Base-by-base conservation (phyloP, 1,140 invertebrate genomes). In the Riptortus pedestris region DNA sequence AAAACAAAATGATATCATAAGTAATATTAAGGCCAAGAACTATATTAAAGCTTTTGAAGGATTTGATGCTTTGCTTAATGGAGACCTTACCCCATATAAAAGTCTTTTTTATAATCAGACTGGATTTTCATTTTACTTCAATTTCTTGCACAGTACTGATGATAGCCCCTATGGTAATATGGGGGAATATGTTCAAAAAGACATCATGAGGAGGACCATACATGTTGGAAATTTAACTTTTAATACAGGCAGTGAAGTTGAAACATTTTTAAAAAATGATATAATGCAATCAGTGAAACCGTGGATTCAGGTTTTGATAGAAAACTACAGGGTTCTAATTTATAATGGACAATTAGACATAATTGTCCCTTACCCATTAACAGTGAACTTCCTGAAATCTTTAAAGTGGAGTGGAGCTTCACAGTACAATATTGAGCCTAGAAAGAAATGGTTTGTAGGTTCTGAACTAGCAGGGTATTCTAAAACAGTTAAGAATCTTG, bases 341-440 rank as follows among this genome's bases (percentile, higher is more conserved):
- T 93, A 91, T 71, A 91, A 84, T 71, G 90, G 90, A 0, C 88
- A 92, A 70, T 71, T 93, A 38, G 90, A 93, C 71, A 85, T 93
- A 20, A 90, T 92, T 69, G 84, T 91, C 1, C 84, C 88, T 1
- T 90, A 90, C 73, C 84, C 88, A 0, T 70, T 87, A 31, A 90
- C 88, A 0, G 79, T 85, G 52, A 85, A 85, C 67, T 91, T 86
- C 71, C 72, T 93, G 1, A 65, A 72, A 26, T 72, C 72, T 12
- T 64, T 81, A 4, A 62, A 74, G 11, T 81, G 79, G 79, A 69
- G 67, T n/a, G 72, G 74, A n/a, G 64, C 68, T 2, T 67, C 73
- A 4, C 66, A 73, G 12, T 81, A 78, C 65, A 69, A 70, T 33
- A 68, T 64, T 11, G 73, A 77, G 3, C 62, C 71, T 11, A 69